A percentile compares a stretch with the other conserved stretches of the same genome.
phyloP scores from a whole-genome alignment of 2,797 vertebrate species.

The Arnoldichthys spilopterus region DNA sequence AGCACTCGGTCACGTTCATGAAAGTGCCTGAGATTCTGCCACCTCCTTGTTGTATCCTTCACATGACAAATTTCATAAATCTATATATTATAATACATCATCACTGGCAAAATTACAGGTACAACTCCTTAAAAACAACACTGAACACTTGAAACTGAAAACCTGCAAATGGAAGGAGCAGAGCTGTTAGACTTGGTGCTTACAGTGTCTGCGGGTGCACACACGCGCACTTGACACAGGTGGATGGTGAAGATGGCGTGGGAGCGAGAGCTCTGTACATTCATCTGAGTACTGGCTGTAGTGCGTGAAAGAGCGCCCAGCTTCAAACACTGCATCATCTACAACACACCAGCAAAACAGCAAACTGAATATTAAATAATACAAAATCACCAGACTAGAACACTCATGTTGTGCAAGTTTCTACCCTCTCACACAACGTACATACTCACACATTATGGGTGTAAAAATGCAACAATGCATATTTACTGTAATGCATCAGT shows the following conservation, averaged over 20 bases:
- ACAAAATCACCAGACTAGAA: not conserved
- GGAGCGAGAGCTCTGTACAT: conserved; percentile 95
- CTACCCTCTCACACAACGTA: not conserved
- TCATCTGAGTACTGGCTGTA: conserved; percentile 98
- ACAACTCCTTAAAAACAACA: not conserved
- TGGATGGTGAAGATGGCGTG: conserved; percentile 97
- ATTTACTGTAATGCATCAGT: no score
- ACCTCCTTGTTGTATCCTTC: not conserved
- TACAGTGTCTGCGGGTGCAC: conserved; percentile 81
- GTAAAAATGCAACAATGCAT: no score
- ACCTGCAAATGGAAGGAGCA: not conserved
- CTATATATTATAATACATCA: not conserved
- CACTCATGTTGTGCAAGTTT: not conserved
- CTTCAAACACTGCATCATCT: conserved; percentile 98
- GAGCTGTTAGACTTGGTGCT: conserved; percentile 49
- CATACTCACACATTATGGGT: conserved; percentile 14
- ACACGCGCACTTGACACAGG: conserved; percentile 90
- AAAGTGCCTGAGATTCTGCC: not conserved
- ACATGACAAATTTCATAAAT: not conserved
- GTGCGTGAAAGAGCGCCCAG: conserved; percentile 92
- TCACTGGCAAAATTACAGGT: not conserved
- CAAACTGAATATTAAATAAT: not conserved
- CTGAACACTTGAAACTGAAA: not conserved
- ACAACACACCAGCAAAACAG: conserved; percentile 16
- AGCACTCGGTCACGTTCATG: not conserved